Conservation (phyloP, 2,113 vertebrate species). For the Acanthochromis polyacanthus region DNA sequence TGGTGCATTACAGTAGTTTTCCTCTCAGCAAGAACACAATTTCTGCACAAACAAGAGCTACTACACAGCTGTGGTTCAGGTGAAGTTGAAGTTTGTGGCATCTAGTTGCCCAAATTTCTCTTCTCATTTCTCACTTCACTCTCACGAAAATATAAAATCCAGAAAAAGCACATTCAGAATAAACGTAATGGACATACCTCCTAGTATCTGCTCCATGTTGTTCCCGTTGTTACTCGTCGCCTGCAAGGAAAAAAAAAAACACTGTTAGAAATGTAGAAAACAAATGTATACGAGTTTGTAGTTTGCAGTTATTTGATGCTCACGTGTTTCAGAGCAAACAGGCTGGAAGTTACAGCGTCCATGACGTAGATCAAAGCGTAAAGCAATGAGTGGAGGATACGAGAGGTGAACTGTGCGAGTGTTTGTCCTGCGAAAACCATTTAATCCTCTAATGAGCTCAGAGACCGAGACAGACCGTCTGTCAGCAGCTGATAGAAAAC, state of each 20-base stretch:
- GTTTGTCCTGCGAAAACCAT: slow-evolving; percentile 34
- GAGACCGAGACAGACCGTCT: slow-evolving; percentile 72
- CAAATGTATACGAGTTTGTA: not conserved
- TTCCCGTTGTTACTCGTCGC: slow-evolving; percentile 74
- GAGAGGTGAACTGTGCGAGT: slow-evolving; percentile 8
- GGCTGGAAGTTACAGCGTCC: not conserved
- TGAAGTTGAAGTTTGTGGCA: no score
- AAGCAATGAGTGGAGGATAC: not conserved
- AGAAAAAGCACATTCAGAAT: no score
- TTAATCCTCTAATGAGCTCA: slow-evolving; percentile 83
- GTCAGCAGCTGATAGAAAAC: slow-evolving; percentile 52
- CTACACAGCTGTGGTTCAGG: no score
- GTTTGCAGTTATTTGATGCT: not conserved
- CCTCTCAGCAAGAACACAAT: no score
- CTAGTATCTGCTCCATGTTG: slow-evolving; percentile 85
- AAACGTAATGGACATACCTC: slow-evolving; percentile 47
- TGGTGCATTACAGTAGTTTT: no score
- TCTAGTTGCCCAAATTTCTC: no score
- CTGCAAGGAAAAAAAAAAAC: slow-evolving; percentile 74
- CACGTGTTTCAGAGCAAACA: slow-evolving; percentile 44
- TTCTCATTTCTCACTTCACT: no score
- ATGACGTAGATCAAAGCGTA: slow-evolving; percentile 24
- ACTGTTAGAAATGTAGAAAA: not conserved
- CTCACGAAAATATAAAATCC: no score
- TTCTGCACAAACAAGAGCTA: no score